phyloP scores from a whole-genome alignment of 2,113 vertebrate species.

The Ctenomys sociabilis region DNA sequence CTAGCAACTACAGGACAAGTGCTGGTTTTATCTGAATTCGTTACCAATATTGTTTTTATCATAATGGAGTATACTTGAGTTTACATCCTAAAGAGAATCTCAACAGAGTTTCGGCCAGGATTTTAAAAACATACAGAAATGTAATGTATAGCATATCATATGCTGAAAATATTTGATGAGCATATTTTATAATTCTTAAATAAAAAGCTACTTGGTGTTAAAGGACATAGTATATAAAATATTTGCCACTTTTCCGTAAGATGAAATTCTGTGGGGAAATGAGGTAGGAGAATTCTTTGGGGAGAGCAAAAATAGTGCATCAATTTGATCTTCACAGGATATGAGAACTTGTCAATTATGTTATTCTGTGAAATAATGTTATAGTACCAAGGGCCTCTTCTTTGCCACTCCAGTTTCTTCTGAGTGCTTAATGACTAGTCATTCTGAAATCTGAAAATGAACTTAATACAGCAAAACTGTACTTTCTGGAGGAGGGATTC shows the following conservation, averaged over 20 bases:
- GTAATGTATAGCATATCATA: neutral
- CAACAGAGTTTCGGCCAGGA: constrained; percentile 20
- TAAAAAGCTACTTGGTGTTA: constrained; percentile 39
- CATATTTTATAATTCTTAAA: constrained; percentile 57
- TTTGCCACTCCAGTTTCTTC: neutral
- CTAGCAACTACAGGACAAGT: accelerated
- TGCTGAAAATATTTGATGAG: constrained; percentile 12
- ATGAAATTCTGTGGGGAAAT: constrained; percentile 58
- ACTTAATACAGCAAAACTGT: neutral
- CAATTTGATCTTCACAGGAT: constrained; percentile 19
- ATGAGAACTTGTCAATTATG: neutral
- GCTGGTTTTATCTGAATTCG: neutral
- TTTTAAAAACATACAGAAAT: constrained; percentile 23
- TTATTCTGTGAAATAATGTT: constrained; percentile 14
- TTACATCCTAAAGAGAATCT: constrained; percentile 8
- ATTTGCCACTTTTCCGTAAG: constrained; percentile 56
- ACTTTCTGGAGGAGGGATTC: neutral
- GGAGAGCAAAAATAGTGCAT: constrained; percentile 41
- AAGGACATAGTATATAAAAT: constrained; percentile 30
- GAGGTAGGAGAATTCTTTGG: constrained; percentile 40
- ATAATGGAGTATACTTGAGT: neutral
- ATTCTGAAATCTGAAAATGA: constrained; percentile 42
- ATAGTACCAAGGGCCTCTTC: neutral
- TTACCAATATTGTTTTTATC: neutral
- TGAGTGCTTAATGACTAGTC: neutral